Base-by-base conservation (phyloP, 2,113 vertebrate species). In the Dascyllus trimaculatus region DNA sequence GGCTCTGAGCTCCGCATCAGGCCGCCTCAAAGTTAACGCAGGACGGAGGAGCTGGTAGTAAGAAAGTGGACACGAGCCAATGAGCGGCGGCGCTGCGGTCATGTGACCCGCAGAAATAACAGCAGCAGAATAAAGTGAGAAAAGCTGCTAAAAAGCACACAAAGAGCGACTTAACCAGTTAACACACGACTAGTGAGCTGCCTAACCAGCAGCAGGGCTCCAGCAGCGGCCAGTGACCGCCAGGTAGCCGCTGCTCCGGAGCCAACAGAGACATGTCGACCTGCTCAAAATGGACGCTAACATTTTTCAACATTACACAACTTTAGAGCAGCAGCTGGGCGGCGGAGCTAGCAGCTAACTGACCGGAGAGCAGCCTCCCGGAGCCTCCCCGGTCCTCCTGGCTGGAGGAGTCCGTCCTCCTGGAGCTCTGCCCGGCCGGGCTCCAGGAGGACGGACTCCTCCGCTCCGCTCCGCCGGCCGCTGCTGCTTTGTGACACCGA, bases 271-370 rank as follows among this genome's bases (percentile, higher is more conserved):
- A 95, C 96, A 95, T 94, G 96, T 97, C 96, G 96, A 96, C 95
- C 94, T 93, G 91, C 95, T 97, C 97, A 98, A 99, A 97, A 99
- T 98, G 97, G 97, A 98, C 95, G 97, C 96, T 90, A 88, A 85
- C 77, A 91, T 84, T 88, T 90, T 79, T 86, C 92, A 89, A 92
- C 92, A 93, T 83, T 86, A 91, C 92, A 90, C 91, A 95, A 93
- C 85, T 93, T 93, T 90, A 82, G 48, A 43, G 11, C 11, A 43
- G 40, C 11, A 43, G 40, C 40, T 15, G 11, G 40, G 18, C 18
- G 48, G 15, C 13, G 15, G 46, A 48, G 32, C 32, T 35, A 19
- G 17, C 46, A 15, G 46, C 46, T 4, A 4, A 18, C 15, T 19
- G 46, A 4, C 46, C 17, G 8, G 46, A 48, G 18, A 18, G 4